Evolutionary conservation across 2,113 vertebrate species (phyloP).

Genomic region (Lates calcarifer): DNA sequence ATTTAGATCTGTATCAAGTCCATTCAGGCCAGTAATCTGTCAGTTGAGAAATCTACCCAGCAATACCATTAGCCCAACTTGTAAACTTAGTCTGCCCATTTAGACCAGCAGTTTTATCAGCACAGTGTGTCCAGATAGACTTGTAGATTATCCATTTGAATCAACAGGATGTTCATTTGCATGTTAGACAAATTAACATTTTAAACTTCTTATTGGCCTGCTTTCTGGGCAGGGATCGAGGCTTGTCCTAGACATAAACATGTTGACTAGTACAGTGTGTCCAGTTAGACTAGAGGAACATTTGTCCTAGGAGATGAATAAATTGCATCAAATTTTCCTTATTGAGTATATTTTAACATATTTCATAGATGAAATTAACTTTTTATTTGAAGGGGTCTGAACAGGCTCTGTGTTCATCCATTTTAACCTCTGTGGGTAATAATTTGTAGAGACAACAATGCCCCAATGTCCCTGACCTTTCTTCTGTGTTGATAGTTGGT

Average conservation of each 20-base stretch:
- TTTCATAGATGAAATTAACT: slow-evolving; percentile 4
- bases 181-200: not conserved
- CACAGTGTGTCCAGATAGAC: not conserved
- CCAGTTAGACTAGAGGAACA: slow-evolving; percentile 1
- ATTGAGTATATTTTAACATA: slow-evolving; percentile 3
- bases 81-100: not conserved
- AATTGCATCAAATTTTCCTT: slow-evolving; percentile 9
- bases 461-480: slow-evolving; percentile 12
- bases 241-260: slow-evolving; percentile 11
- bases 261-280: slow-evolving; percentile 1
- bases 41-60: no score
- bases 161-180: not conserved
- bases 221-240: not conserved
- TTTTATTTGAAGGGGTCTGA: slow-evolving; percentile 10
- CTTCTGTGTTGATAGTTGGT: slow-evolving; percentile 16
- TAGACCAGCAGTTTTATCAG: not conserved
- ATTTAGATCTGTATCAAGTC: not conserved
- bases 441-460: slow-evolving; percentile 4
- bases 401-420: not conserved
- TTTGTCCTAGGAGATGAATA: slow-evolving; percentile 7
- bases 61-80: not conserved
- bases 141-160: not conserved
- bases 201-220: not conserved
- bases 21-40: not conserved
- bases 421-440: slow-evolving; percentile 8